Evolutionary conservation across 2,888 invertebrate genomes (phyloP).

Genomic region (Amiota mariae): DNA sequence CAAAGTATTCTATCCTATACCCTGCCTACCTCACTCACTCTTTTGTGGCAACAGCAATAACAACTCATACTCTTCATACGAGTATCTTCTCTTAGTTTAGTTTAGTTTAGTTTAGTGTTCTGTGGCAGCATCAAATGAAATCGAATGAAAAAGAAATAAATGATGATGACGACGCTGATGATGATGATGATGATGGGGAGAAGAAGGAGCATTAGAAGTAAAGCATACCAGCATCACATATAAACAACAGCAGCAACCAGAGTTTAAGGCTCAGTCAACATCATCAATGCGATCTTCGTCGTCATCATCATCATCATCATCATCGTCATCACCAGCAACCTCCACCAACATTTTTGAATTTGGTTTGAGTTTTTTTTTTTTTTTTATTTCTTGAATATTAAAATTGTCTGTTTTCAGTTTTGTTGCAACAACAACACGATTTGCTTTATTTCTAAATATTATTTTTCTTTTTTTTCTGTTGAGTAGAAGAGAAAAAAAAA

Average conservation of each 20-base stretch:
- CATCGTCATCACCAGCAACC: neutral
- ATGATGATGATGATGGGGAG: neutral
- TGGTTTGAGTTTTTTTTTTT: too few species aligned
- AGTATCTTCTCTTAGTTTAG: neutral
- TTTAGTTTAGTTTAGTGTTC: neutral
- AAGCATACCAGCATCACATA: constrained; percentile 13
- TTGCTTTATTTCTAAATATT: constrained; percentile 15
- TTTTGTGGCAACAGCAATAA: neutral
- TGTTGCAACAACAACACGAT: neutral
- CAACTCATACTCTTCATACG: neutral
- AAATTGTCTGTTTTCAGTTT: constrained; percentile 22
- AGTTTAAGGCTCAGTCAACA: neutral
- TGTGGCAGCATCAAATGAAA: too few species aligned
- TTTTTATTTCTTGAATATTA: neutral
- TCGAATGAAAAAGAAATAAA: too few species aligned
- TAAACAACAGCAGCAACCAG: too few species aligned
- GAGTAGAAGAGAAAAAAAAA: constrained; percentile 16
- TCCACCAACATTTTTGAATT: neutral
- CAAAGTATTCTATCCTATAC: constrained; percentile 2
- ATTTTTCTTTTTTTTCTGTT: constrained; percentile 23
- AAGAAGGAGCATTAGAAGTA: neutral
- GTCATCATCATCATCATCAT: neutral
- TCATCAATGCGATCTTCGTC: neutral
- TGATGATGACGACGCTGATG: too few species aligned
- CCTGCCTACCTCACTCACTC: neutral